Conservation (phyloP, 2,888 invertebrate species). For the Andrena bucephala region DNA sequence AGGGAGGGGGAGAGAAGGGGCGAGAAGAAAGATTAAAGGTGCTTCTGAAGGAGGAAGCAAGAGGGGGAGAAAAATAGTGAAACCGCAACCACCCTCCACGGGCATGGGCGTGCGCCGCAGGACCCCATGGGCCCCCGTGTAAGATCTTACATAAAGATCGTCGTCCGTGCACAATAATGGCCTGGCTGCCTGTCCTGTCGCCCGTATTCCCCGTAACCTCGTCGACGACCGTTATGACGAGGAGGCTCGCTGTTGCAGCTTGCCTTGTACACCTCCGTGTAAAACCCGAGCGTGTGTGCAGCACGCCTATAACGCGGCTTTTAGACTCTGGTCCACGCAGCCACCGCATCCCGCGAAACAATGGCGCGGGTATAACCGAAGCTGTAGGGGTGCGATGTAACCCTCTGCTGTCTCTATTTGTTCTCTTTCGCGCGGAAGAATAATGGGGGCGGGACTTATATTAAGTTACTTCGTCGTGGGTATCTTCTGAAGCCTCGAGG, state of each 20-base stretch:
- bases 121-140: conserved; percentile 77
- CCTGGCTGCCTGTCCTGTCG: conserved; percentile 73
- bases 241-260: conserved; percentile 75
- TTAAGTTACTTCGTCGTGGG: conserved; percentile 28
- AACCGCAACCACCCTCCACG: conserved; percentile 82
- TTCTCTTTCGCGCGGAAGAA: conserved; percentile 55
- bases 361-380: conserved; percentile 63
- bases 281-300: conserved; percentile 46
- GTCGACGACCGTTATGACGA: conserved; percentile 82
- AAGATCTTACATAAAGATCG: conserved; percentile 83
- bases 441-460: conserved; percentile 36
- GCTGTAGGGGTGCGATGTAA: conserved; percentile 73
- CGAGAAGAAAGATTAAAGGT: conserved; percentile 50
- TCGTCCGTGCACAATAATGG: conserved; percentile 79
- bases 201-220: conserved; percentile 78
- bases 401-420: conserved; percentile 72
- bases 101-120: conserved; percentile 82
- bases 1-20: conserved; percentile 24
- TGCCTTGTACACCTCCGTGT: conserved; percentile 65
- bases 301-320: conserved; percentile 55
- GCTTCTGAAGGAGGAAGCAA: conserved; percentile 47
- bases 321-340: conserved; percentile 61
- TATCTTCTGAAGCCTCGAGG: not conserved
- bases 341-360: conserved; percentile 60
- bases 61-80: conserved; percentile 70